These are phyloP conservation scores for Phalanger gymnotis DNA, from an alignment of 2,797 vertebrate species.

Conservation along the genomic window DNA sequence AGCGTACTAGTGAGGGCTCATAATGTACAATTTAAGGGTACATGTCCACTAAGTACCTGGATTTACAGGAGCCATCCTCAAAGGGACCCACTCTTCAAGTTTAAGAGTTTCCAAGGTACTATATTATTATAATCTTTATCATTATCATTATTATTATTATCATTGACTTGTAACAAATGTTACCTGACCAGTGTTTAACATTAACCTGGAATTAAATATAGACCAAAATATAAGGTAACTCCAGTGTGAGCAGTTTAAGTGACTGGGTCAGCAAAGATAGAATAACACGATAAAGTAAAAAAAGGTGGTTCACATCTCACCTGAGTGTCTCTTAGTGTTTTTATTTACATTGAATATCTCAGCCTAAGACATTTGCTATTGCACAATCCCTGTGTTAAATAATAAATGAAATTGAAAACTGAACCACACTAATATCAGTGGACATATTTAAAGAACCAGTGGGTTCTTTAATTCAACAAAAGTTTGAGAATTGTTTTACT, in stretches of 20 bases:
- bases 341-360: conserved; percentile 19
- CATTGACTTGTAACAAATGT: background rate
- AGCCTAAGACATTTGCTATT: background rate
- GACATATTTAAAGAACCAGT: background rate
- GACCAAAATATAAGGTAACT: background rate
- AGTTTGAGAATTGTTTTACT: background rate
- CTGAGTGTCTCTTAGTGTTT: conserved; percentile 20
- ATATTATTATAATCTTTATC: background rate
- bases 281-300: conserved; percentile 7
- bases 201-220: background rate
- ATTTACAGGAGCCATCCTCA: background rate
- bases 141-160: background rate
- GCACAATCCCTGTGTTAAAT: background rate
- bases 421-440: background rate
- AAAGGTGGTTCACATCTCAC: conserved; percentile 26
- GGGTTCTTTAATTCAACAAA: background rate
- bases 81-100: background rate
- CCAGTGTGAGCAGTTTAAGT: background rate
- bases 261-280: conserved; percentile 36
- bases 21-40: background rate
- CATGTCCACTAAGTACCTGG: background rate
- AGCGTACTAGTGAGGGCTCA: background rate
- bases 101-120: background rate
- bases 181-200: conserved; percentile 4
- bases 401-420: background rate